Evolutionary conservation across 2,113 vertebrate genomes (phyloP).

Genomic region (Saiga tatarica): DNA sequence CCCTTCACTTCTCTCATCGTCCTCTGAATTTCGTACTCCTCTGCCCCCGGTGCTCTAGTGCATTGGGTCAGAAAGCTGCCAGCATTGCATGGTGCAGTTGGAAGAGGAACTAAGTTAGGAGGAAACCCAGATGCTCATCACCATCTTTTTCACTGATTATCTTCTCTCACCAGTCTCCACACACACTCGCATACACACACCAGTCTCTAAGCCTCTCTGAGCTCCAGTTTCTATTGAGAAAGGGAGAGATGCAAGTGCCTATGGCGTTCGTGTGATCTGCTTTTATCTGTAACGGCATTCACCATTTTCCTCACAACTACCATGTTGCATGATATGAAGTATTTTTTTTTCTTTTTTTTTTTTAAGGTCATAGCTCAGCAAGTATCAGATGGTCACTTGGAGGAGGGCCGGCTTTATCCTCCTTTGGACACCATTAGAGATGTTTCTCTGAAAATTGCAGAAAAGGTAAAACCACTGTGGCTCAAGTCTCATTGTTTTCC

Average conservation of each 20-base stretch:
- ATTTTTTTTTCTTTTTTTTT: not conserved
- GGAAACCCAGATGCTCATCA: not conserved
- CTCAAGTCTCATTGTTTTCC: not conserved
- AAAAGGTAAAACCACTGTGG: conserved; percentile 84
- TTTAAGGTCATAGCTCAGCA: conserved; percentile 90
- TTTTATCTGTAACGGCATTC: not conserved
- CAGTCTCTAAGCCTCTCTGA: not conserved
- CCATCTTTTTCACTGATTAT: not conserved
- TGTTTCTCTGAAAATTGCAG: conserved; percentile 92
- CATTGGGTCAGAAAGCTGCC: not conserved
- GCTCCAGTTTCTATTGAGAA: not conserved
- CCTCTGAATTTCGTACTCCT: not conserved
- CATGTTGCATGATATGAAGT: not conserved
- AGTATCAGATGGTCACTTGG: conserved; percentile 91
- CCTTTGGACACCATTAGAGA: conserved; percentile 90
- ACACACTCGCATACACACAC: not conserved
- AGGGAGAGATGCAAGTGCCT: not conserved
- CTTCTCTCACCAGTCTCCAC: not conserved
- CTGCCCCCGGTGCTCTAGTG: not conserved
- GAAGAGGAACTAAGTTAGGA: not conserved
- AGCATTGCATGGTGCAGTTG: not conserved
- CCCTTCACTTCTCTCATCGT: accelerated
- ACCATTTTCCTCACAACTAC: not conserved
- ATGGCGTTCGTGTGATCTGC: not conserved
- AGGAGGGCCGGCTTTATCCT: conserved; percentile 94